A percentile compares a stretch with the other conserved stretches of the same genome.
Evolutionary conservation across 2,797 vertebrate species (phyloP).

Genomic region (Platalea minor): DNA sequence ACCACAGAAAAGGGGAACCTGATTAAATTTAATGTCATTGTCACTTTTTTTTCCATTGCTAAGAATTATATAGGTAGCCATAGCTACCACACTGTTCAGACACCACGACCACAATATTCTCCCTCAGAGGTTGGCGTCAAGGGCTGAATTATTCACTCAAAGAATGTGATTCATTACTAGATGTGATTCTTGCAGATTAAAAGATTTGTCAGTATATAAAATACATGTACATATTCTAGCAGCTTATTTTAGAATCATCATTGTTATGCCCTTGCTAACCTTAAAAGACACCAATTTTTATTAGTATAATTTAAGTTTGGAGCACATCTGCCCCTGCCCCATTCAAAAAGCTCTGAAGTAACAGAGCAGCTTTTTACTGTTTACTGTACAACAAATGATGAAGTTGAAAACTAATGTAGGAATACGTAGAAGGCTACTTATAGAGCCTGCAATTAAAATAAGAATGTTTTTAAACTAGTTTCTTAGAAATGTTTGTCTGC

Average conservation of each 20-base stretch:
- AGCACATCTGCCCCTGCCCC: background rate
- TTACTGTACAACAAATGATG: background rate
- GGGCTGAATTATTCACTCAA: conserved; percentile 78
- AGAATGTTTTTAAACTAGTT: background rate
- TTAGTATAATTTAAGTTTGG: background rate
- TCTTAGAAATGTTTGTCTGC: background rate
- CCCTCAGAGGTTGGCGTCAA: conserved; percentile 81
- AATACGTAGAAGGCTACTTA: background rate
- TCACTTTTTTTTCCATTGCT: conserved; percentile 87
- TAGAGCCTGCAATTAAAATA: background rate
- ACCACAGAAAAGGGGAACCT: conserved; percentile 92
- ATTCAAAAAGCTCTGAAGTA: background rate
- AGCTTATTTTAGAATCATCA: background rate
- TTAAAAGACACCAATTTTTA: conserved; percentile 1
- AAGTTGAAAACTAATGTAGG: background rate
- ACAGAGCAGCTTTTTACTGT: background rate
- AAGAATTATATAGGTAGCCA: conserved; percentile 97
- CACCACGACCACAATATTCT: conserved; percentile 91
- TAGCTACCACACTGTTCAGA: conserved; percentile 90
- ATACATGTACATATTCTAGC: conserved; percentile 31
- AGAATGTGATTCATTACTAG: conserved; percentile 80
- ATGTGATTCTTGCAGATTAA: conserved; percentile 72
- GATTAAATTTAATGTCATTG: conserved; percentile 99
- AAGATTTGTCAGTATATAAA: conserved; percentile 73
- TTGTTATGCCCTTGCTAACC: background rate